Evolutionary conservation across 2,113 vertebrate genomes (phyloP), one percentile per base, ranked within the genome.

Genomic region (Chionis minor): DNA sequence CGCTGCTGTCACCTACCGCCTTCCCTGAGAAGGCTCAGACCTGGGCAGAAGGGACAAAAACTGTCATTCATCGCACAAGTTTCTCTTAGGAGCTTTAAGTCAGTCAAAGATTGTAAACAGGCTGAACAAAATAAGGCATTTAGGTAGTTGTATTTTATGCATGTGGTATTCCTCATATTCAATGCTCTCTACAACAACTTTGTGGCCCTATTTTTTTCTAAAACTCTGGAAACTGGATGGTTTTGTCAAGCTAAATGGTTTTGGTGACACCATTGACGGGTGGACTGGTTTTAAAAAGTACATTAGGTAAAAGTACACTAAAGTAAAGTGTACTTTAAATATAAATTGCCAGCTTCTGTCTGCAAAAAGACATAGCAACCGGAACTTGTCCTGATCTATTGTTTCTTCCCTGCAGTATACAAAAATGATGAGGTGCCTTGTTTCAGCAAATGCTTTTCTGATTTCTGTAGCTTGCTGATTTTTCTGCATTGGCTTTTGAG

Each of bases 401-500:
- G 14, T 72, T 33, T 90, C 32, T 20, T 45, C 42, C 42, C 45
- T 61, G 20, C 32, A 47, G 38, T 38, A 21, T 19, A 32, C 21
- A 73, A 72, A 73, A 91, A 51, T 23, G 17, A 40, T 23, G 73
- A 92, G 52, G 33, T 24, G 17, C 83, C 20, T 90, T 1, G 1
- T 86, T 92, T 63, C 62, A 85, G 55, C 54, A 88, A 79, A 91
- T 27, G 32, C 54, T 27, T 72, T 74, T 75, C 55, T 9, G 5
- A 32, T 66, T 62, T 55, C 81, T 75, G 32, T 38, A 71, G 44
- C 73, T 61, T 38, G 49, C 89, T 94, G 83, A 20, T 73, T 88
- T 83, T 92, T 24, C 82, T 94, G 58, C 73, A 21, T 47, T 94
- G 94, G 30, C 94, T 96, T 96, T 89, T 81, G 93, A 95, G 89